These are phyloP conservation scores for Sebastes wilsoni DNA, from an alignment of 2,797 vertebrate species.

Conservation along the genomic window DNA sequence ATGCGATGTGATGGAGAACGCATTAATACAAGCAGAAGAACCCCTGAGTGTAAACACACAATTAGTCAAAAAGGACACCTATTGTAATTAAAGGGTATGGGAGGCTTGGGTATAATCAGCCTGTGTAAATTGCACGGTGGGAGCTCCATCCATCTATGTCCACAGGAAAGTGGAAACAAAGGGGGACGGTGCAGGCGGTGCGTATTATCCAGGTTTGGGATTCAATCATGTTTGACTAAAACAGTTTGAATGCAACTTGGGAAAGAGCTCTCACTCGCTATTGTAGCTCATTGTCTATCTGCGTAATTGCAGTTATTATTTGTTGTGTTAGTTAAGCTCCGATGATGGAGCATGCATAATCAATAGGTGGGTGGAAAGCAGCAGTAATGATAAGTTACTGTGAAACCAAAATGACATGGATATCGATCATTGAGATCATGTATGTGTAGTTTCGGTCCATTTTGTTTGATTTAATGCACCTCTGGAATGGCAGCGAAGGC, in stretches of 20 bases:
- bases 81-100: conserved; percentile 78
- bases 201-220: conserved; percentile 49
- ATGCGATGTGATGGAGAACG: conserved; percentile 35
- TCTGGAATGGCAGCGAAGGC: conserved; percentile 17
- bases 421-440: conserved; percentile 60
- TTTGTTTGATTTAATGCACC: conserved; percentile 65
- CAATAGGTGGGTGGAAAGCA: conserved; percentile 52
- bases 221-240: conserved; percentile 61
- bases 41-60: conserved; percentile 70
- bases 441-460: conserved; percentile 46
- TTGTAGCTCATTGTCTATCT: conserved; percentile 43
- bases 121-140: conserved; percentile 71
- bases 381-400: conserved; percentile 59
- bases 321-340: conserved; percentile 27
- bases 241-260: conserved; percentile 37
- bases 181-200: conserved; percentile 14
- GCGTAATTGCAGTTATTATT: conserved; percentile 58
- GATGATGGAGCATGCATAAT: conserved; percentile 51
- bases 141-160: conserved; percentile 73
- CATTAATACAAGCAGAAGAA: conserved; percentile 61
- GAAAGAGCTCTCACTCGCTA: conserved; percentile 22
- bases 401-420: conserved; percentile 45
- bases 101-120: conserved; percentile 71
- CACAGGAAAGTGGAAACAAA: conserved; percentile 68
- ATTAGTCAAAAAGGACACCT: conserved; percentile 80